Evolutionary conservation across 2,888 invertebrate genomes (phyloP), one percentile per base, ranked within the genome.

Genomic region (Congeria kusceri): DNA sequence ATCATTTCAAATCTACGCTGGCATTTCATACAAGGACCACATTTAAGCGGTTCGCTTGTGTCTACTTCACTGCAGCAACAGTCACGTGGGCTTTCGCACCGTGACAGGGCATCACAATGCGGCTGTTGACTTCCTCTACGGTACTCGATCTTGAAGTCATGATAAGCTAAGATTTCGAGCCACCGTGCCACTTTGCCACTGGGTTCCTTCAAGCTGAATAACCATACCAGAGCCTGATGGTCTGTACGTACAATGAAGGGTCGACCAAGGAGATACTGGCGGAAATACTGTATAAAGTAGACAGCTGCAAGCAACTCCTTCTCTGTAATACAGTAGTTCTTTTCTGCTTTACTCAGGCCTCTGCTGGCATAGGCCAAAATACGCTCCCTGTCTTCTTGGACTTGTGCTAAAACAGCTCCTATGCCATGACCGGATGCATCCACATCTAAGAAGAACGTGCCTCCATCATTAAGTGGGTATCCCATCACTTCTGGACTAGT

Each of bases 101-200:
- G 56, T 0, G 77, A 77, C 32, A 77, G 28, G 9, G 61, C 25
- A 58, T 77, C 70, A 11, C 66, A 61, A 63, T 75, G 66, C 18
- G 25, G 23, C 20, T 63, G 77, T 49, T 47, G 61, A 20, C 53
- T 29, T n/a, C 77, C 77, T 18, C 57, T 59, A 15, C 77, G 53
- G 28, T 73, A 68, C 27, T 73, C 73, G 13, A 77, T 39, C n/a
- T 32, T n/a, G 29, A 77, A 77, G 46, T 77, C 53, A 29, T 44
- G 69, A 9, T 56, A n/a, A 18, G 77, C 72, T 46, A 77, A 32
- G 2, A 73, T 73, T 32, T 77, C 65, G 18, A 77, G 57, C 73
- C 77, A 77, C 3, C 77, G 15, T 9, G 77, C 65, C 32, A 70
- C 66, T 32, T 44, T 62, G 29, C 63, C 63, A n/a, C 29, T 62